phyloP scores from a whole-genome alignment of 1,140 invertebrate genomes.

The Drosophila seguyi region DNA sequence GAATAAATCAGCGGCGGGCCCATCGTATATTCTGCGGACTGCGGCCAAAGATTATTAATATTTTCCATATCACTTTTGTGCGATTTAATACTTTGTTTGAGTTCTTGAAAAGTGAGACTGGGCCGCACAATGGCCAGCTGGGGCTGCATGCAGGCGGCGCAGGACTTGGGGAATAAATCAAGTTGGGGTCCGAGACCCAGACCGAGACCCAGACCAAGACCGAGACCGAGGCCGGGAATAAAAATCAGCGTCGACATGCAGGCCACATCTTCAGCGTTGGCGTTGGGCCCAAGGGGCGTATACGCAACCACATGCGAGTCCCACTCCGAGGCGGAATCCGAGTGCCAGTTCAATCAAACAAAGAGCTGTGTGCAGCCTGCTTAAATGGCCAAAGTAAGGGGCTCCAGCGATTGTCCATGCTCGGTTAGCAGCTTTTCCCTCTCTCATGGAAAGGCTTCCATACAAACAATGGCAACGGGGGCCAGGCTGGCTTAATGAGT shows the following conservation, averaged over 20 bases:
- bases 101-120: slow-evolving; percentile 65
- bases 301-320: slow-evolving; percentile 18
- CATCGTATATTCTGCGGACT: slow-evolving; percentile 54
- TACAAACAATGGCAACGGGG: slow-evolving; percentile 52
- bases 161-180: slow-evolving; percentile 68
- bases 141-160: slow-evolving; percentile 39
- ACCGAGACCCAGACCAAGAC: slow-evolving; percentile 5
- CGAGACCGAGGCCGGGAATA: slow-evolving; percentile 39
- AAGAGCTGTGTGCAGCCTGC: slow-evolving; percentile 29
- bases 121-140: slow-evolving; percentile 47
- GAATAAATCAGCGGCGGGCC: slow-evolving; percentile 58
- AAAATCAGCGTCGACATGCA: slow-evolving; percentile 73
- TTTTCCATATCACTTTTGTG: slow-evolving; percentile 73
- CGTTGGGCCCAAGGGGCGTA: slow-evolving; percentile 19
- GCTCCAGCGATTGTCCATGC: slow-evolving; percentile 4
- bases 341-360: slow-evolving; percentile 49
- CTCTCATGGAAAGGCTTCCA: slow-evolving; percentile 3
- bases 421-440: slow-evolving; percentile 17
- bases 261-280: slow-evolving; percentile 48
- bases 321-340: slow-evolving; percentile 14
- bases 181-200: slow-evolving; percentile 21
- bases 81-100: slow-evolving; percentile 69
- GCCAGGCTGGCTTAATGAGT: slow-evolving; percentile 73
- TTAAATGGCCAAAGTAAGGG: slow-evolving; percentile 23
- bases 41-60: slow-evolving; percentile 72